Conservation (phyloP, 2,113 vertebrate genomes). For the Kobus ellipsiprymnus region DNA sequence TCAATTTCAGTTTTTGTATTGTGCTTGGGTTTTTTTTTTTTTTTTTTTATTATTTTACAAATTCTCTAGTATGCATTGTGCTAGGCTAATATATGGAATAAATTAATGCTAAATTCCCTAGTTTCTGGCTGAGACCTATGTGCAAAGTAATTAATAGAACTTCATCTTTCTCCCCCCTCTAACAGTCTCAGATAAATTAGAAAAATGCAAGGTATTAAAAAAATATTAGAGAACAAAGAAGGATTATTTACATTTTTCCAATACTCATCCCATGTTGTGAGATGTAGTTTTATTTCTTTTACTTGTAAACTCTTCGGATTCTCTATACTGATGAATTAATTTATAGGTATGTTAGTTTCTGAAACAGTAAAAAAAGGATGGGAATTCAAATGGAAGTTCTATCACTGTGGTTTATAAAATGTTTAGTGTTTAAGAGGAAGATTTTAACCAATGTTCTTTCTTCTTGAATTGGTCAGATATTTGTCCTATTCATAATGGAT, state of each 20-base stretch:
- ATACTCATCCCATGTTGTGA: neutral
- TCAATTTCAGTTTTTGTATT: neutral
- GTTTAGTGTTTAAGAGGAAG: neutral
- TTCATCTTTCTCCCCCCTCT: rapidly evolving
- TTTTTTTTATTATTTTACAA: neutral
- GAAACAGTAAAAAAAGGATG: neutral
- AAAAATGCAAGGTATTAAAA: neutral
- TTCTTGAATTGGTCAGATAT: neutral
- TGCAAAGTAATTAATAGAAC: neutral
- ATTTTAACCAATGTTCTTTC: neutral
- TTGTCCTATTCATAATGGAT: neutral
- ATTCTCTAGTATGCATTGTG: neutral
- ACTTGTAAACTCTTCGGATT: neutral
- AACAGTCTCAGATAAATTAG: neutral
- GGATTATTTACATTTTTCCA: neutral
- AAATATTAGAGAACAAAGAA: neutral
- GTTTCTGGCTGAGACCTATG: neutral
- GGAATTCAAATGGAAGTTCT: neutral
- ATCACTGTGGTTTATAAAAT: neutral
- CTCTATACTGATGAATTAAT: neutral
- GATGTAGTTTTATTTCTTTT: neutral
- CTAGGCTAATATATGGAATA: neutral
- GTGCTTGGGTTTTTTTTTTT: neutral
- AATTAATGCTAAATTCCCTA: neutral
- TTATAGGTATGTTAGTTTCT: neutral